Base-by-base conservation (phyloP, 2,888 invertebrate species). In the Stenichneumon culpator region DNA sequence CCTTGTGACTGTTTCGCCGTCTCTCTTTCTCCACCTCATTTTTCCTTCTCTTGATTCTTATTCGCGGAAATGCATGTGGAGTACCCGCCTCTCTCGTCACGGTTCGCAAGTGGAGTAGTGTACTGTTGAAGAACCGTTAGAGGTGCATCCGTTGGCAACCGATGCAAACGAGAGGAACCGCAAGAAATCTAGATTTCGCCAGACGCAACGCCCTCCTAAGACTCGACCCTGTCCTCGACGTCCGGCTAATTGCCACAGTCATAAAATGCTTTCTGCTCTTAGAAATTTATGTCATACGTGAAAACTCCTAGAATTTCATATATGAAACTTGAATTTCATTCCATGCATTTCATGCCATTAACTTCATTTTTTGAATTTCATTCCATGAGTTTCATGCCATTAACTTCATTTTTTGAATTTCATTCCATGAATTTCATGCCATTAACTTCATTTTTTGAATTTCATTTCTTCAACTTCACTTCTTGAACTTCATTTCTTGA, bases 101-200 rank as follows among this genome's bases (percentile, higher is more conserved):
- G 63, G 32, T 63, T 63, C 63, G 28, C 63, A 32, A 63, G 63
- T 28, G 32, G 63, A 63, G 32, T 63, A 28, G 44, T n/a, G 60
- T 63, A 75, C 57, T 19, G 72, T n/a, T 39, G 39, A n/a, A 67
- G 25, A 47, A 80, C 80, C 80, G 84, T 84, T 84, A 80, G 70
- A 50, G 52, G 57, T 70, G 80, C 80, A 77, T 84, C 80, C 80
- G 80, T 57, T 84, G 80, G 67, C 65, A 80, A 47, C 44, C 67
- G 63, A 50, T 19, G 52, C 52, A 60, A 44, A 47, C 65, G 14
- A 16, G 63, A 74, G 63, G 50, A 75, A 75, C 69, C 57, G 36
- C 77, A 36, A 77, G 72, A 60, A 72, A 80, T 84, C 77, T 57
- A 73, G 68, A 65, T 75, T 81, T 75, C 39, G 28, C 79, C 73